These are phyloP conservation scores for Turdus rufiventris DNA, from an alignment of 2,113 vertebrate species.

Conservation along the genomic window DNA sequence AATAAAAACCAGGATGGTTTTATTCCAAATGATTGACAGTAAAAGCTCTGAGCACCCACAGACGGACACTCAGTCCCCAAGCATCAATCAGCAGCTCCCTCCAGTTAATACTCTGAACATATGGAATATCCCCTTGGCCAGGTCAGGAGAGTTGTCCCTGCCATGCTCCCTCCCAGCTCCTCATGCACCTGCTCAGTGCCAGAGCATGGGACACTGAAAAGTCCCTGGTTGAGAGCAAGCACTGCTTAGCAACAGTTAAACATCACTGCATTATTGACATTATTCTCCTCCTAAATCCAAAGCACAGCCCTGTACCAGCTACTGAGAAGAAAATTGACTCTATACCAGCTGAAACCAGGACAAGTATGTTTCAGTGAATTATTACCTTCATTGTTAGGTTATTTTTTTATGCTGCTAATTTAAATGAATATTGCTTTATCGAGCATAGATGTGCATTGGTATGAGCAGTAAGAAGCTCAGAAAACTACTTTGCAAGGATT, in stretches of 20 bases:
- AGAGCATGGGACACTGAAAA: background rate
- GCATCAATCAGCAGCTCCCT: fast-evolving
- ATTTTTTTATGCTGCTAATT: background rate
- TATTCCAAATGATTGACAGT: background rate
- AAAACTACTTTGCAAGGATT: background rate
- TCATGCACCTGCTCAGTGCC: background rate
- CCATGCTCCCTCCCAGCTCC: background rate
- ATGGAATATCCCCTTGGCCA: background rate
- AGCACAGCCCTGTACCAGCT: background rate
- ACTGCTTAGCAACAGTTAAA: background rate
- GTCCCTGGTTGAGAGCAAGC: background rate
- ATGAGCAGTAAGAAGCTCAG: background rate
- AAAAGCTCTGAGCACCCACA: background rate
- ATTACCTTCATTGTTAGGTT: background rate
- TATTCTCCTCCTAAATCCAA: background rate
- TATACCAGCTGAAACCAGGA: background rate
- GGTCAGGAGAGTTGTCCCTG: background rate
- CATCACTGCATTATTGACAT: background rate
- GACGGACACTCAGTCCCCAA: background rate
- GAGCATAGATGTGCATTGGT: background rate
- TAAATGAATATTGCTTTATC: background rate
- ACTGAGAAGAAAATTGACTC: background rate
- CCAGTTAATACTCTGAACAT: background rate
- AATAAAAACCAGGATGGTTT: background rate
- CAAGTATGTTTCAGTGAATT: background rate